A percentile compares a stretch with the other conserved stretches of the same genome.
Conservation (phyloP, 92 coral and sea anemone genomes). For the Virgularia gustaviana region DNA sequence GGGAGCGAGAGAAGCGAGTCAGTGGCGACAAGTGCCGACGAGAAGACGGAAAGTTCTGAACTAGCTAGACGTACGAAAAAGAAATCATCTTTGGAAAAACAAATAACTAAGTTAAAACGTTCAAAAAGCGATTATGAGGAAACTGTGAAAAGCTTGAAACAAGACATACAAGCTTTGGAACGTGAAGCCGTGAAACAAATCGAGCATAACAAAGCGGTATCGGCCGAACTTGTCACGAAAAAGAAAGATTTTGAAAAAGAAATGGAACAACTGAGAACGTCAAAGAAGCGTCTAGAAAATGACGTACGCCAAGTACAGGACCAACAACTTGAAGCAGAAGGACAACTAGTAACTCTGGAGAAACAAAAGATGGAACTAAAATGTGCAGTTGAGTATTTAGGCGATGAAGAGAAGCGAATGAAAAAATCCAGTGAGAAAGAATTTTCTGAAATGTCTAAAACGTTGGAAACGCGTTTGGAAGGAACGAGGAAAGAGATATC, state of each 20-base stretch:
- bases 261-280: slow-evolving; percentile 43
- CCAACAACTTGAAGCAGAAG: slow-evolving; percentile 21
- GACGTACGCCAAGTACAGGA: slow-evolving; percentile 43
- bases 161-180: slow-evolving; percentile 34
- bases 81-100: slow-evolving; percentile 22
- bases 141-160: slow-evolving; percentile 45
- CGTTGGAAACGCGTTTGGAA: slow-evolving; percentile 35
- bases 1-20: slow-evolving; percentile 73
- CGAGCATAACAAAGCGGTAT: slow-evolving; percentile 18
- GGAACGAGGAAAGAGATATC: slow-evolving; percentile 31
- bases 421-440: background rate
- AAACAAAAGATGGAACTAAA: slow-evolving; percentile 61
- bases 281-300: slow-evolving; percentile 42
- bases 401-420: slow-evolving; percentile 48
- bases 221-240: slow-evolving; percentile 24
- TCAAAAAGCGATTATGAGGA: slow-evolving; percentile 25
- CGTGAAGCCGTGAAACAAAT: slow-evolving; percentile 15
- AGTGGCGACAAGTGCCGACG: slow-evolving; percentile 60
- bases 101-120: slow-evolving; percentile 19
- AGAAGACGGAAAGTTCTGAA: background rate
- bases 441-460: background rate
- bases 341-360: slow-evolving; percentile 28
- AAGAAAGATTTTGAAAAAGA: slow-evolving; percentile 50
- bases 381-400: slow-evolving; percentile 47
- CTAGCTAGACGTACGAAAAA: background rate